Evolutionary conservation across 1,140 invertebrate species (phyloP), one percentile per base, ranked within the genome.

Genomic region (Apolygus lucorum): DNA sequence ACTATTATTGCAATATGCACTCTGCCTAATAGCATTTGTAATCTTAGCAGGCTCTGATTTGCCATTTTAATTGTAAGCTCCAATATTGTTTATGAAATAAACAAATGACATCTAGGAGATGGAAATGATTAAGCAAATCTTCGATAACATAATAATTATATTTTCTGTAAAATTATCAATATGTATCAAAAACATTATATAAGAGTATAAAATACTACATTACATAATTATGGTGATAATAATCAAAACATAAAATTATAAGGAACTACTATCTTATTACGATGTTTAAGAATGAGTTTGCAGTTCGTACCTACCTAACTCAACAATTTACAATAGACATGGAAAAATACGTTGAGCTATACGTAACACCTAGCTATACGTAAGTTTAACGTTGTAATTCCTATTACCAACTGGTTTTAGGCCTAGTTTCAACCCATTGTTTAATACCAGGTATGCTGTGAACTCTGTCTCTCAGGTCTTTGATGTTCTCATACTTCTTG

Each of bases 401-500:
- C 4, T 21, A 59, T 63, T 24, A 71, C 70, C 70, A 71, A 24
- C 49, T 21, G 13, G 70, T 71, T 21, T 63, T 26, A 0, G 79
- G 79, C n/a, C 81, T 76, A 52, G 80, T 82, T 0, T 76, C 77
- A 8, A 81, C 28, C 72, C 79, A 82, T 17, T 73, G 74, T 28
- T 81, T 80, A 17, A 83, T 75, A 0, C 74, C 75, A 0, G 79
- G 77, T 28, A 76, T 68, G 0, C 63, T 68, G 1, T 74, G 71
- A 1, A 83, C 75, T 25, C 76, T 78, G 0, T 79, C 75, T n/a
- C 72, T 72, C 0, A 82, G 49, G 49, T 77, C 77, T 63, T 77
- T 77, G 24, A 82, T 65, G 13, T 76, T 68, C 4, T 79, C 78
- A 72, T 84, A 84, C 1, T 84, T 82, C 21, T 82, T 83, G 26